phyloP scores from a whole-genome alignment of 2,888 invertebrate species.

The Tiliacea citrago region DNA sequence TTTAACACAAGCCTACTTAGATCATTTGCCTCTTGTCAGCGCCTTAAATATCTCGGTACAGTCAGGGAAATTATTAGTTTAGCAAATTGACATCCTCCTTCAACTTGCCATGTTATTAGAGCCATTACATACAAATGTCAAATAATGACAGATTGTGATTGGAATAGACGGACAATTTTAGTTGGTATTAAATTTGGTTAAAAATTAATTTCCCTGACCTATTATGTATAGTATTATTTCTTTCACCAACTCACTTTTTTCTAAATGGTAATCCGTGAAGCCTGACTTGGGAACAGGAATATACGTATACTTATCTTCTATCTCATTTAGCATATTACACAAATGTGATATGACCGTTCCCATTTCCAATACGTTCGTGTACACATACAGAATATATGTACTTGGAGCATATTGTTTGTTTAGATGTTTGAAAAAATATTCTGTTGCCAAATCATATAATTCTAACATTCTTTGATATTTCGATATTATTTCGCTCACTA shows the following conservation, averaged over 20 bases:
- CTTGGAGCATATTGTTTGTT: constrained; percentile 22
- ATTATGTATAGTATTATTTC: neutral
- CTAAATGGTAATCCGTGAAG: constrained; percentile 41
- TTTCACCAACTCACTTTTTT: constrained; percentile 8
- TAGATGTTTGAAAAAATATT: constrained; percentile 12
- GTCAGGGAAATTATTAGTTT: neutral
- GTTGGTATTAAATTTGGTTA: neutral
- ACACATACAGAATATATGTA: constrained; percentile 70
- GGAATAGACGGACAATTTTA: too few relatives aligned
- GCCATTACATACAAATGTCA: neutral
- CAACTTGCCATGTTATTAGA: too few relatives aligned
- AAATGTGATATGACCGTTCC: constrained; percentile 68
- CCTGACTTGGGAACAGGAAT: neutral
- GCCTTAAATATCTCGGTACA: neutral
- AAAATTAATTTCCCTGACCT: neutral
- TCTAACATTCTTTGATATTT: constrained; percentile 74
- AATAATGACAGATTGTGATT: neutral
- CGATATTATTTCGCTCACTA: constrained; percentile 70
- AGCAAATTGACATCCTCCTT: neutral
- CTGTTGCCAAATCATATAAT: constrained; percentile 64
- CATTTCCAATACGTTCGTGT: constrained; percentile 67
- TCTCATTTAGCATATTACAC: constrained; percentile 75
- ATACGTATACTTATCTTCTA: constrained; percentile 71
- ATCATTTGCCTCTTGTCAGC: too few relatives aligned
- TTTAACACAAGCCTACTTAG: too few relatives aligned